Conservation (phyloP, 2,113 vertebrate species). For the Periophthalmus modestus region DNA sequence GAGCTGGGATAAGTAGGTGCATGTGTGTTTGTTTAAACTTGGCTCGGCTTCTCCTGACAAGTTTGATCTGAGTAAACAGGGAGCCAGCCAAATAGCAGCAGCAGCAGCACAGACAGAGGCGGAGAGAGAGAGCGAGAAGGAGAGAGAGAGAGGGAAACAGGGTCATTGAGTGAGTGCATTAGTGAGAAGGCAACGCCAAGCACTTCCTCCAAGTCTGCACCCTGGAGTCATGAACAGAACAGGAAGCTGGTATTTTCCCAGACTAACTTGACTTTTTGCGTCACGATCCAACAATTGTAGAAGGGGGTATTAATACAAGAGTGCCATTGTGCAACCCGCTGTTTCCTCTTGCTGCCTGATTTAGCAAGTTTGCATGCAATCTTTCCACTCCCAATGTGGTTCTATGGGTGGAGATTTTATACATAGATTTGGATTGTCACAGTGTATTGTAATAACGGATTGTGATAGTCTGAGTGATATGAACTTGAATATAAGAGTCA, state of each 20-base stretch:
- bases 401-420: slow-evolving; percentile 51
- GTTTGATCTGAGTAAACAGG: slow-evolving; percentile 59
- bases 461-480: slow-evolving; percentile 53
- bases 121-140: background rate
- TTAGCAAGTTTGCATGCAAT: slow-evolving; percentile 65
- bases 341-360: slow-evolving; percentile 62
- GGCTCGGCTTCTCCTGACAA: slow-evolving; percentile 41
- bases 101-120: slow-evolving; percentile 21
- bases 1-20: slow-evolving; percentile 1
- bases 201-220: slow-evolving; percentile 37
- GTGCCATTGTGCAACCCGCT: slow-evolving; percentile 63
- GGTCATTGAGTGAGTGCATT: slow-evolving; percentile 46
- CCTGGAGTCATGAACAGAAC: slow-evolving; percentile 52
- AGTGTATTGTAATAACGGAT: slow-evolving; percentile 52
- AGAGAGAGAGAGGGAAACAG: slow-evolving; percentile 18
- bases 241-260: slow-evolving; percentile 76
- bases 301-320: slow-evolving; percentile 74
- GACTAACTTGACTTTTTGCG: slow-evolving; percentile 56
- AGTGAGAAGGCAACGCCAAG: slow-evolving; percentile 33
- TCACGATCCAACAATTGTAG: slow-evolving; percentile 65
- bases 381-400: slow-evolving; percentile 53
- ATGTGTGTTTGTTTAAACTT: slow-evolving; percentile 39
- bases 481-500: slow-evolving; percentile 39
- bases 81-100: slow-evolving; percentile 40
- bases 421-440: slow-evolving; percentile 62